Conservation (phyloP, 2,113 vertebrate genomes). For the Halichoerus grypus region DNA sequence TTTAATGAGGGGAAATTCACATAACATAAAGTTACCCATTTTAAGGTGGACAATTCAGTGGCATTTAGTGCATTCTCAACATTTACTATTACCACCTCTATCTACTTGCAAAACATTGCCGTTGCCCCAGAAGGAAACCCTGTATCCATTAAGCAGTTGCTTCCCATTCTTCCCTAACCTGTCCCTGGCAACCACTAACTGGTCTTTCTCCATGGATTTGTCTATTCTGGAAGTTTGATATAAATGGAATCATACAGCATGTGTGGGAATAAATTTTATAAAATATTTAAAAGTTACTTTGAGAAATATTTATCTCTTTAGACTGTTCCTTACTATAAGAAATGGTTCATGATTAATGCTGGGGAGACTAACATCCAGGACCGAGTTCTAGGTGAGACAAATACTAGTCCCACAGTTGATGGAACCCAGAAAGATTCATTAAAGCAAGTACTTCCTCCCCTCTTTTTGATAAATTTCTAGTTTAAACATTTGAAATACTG, state of each 20-base stretch:
- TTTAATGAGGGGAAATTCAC: background rate
- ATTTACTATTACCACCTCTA: background rate
- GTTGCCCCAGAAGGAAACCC: background rate
- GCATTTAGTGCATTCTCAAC: constrained; percentile 4
- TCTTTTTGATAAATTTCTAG: background rate
- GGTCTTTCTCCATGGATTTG: background rate
- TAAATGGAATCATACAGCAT: background rate
- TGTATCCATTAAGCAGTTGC: background rate
- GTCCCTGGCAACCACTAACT: background rate
- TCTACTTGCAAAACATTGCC: background rate
- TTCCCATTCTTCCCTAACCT: background rate
- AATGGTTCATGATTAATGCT: background rate
- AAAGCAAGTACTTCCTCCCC: background rate
- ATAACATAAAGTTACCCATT: background rate
- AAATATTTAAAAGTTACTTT: constrained; percentile 45
- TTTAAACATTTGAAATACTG: constrained; percentile 21
- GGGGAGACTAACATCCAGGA: background rate
- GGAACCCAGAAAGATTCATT: background rate
- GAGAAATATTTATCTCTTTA: constrained; percentile 24
- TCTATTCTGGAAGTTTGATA: background rate
- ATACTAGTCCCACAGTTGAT: background rate
- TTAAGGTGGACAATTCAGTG: background rate
- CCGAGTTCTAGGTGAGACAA: constrained; percentile 8
- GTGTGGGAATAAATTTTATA: constrained; percentile 12
- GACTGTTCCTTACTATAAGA: constrained; percentile 1